phyloP scores from a whole-genome alignment of 2,888 invertebrate species.

The Lasioglossum zephyrum region DNA sequence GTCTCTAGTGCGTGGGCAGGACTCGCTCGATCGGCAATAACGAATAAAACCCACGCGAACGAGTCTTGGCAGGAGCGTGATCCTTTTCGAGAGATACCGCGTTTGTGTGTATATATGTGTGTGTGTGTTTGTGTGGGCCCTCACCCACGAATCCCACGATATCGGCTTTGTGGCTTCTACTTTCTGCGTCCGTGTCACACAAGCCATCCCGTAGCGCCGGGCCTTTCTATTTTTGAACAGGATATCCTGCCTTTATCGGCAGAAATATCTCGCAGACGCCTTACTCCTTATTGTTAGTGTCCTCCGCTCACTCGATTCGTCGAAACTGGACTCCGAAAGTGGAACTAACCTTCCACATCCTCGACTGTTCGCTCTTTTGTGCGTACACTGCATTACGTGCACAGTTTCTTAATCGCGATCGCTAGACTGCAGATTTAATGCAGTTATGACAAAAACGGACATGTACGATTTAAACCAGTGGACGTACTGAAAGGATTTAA shows the following conservation, averaged over 20 bases:
- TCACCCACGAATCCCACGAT: conserved; percentile 33
- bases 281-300: not conserved
- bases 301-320: not conserved
- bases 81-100: conserved; percentile 63
- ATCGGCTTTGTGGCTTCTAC: not conserved
- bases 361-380: not conserved
- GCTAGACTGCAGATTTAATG: not conserved
- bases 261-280: not conserved
- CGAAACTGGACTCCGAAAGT: not conserved
- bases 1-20: conserved; percentile 36
- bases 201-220: conserved; percentile 46
- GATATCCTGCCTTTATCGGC: not conserved
- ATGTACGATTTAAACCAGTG: not conserved
- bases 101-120: not conserved
- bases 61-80: conserved; percentile 57
- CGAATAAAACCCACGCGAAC: conserved; percentile 68
- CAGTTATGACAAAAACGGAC: too few species aligned
- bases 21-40: conserved; percentile 64
- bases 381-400: not conserved
- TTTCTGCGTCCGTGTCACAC: conserved; percentile 9
- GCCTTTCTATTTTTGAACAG: conserved; percentile 39
- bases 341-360: not conserved
- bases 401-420: not conserved
- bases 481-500: too few species aligned
- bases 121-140: not conserved